Evolutionary conservation across 2,888 invertebrate genomes (phyloP), one percentile per base, ranked within the genome.

Genomic region (Elmis aenea): DNA sequence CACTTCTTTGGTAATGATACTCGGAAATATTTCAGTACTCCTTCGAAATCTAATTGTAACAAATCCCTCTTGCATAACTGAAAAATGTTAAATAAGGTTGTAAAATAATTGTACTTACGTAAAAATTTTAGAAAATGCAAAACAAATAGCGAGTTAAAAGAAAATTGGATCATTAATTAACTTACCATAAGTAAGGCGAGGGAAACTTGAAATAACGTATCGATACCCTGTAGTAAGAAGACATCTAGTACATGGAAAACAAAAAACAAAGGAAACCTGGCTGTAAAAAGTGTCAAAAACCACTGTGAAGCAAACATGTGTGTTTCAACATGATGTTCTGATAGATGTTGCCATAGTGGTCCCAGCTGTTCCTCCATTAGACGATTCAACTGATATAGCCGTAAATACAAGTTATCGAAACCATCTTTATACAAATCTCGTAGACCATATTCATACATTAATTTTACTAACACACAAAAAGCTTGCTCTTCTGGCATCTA

Each of bases 401-500:
- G 79, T 71, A 97, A 77, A 63, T 96, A 94, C 4, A 99, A 77
- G 53, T 90, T 90, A 67, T 96, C 95, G 66, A 99, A 99, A 27
- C 95, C 93, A 51, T 93, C 91, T 64, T 92, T 93, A 70, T 96
- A 99, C 26, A 99, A 74, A 66, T 97, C 92, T 18, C 99, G 76
- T 34, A 99, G 69, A 0, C 88, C 86, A 62, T 97, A 99, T 38
- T 92, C 88, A 66, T 91, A 96, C 99, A 99, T 99, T 12, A 99
- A 77, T 51, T 91, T 88, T 2, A 96, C 93, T 33, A 99, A 71
- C 9, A 99, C 86, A 63, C 93, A 93, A 67, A 99, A 99, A 0
- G 97, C 94, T 73, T 99, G 95, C 66, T 99, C 99, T 70, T 99
- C 99, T 0, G 97, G 96, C 96, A 99, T 97, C 94, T 97, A 64